phyloP scores from a whole-genome alignment of 2,888 invertebrate genomes.

The Lithophane leautieri region DNA sequence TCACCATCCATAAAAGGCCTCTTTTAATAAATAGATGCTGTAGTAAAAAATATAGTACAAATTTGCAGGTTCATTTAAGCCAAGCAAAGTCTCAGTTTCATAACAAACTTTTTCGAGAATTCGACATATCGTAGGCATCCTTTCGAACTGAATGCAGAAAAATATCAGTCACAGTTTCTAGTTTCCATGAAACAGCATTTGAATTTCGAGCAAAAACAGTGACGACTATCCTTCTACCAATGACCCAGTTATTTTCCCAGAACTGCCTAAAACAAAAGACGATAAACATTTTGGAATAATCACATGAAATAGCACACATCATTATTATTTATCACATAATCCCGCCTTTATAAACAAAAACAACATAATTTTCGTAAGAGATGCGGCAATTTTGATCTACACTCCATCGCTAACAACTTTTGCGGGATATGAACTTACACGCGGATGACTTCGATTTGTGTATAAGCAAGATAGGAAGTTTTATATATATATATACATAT shows the following conservation, averaged over 20 bases:
- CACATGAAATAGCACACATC: conserved; percentile 15
- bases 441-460: conserved; percentile 36
- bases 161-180: conserved; percentile 2
- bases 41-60: not conserved
- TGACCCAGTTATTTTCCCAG: conserved; percentile 8
- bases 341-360: conserved; percentile 51
- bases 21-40: not conserved
- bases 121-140: not conserved
- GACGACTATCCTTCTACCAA: not conserved
- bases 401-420: conserved; percentile 56
- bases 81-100: not conserved
- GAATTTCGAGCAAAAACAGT: conserved; percentile 15
- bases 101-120: not conserved
- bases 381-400: conserved; percentile 38
- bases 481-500: no score
- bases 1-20: not conserved
- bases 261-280: conserved; percentile 15
- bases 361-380: conserved; percentile 50
- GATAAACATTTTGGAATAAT: conserved; percentile 33
- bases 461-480: conserved; percentile 38
- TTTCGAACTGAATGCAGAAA: not conserved
- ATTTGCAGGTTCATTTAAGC: not conserved
- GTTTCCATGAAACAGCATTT: conserved; percentile 5
- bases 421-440: conserved; percentile 36
- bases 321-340: conserved; percentile 44